A percentile compares a stretch with the other conserved stretches of the same genome.
phyloP scores from a whole-genome alignment of 2,888 invertebrate genomes.

The Portevinia maculata region DNA sequence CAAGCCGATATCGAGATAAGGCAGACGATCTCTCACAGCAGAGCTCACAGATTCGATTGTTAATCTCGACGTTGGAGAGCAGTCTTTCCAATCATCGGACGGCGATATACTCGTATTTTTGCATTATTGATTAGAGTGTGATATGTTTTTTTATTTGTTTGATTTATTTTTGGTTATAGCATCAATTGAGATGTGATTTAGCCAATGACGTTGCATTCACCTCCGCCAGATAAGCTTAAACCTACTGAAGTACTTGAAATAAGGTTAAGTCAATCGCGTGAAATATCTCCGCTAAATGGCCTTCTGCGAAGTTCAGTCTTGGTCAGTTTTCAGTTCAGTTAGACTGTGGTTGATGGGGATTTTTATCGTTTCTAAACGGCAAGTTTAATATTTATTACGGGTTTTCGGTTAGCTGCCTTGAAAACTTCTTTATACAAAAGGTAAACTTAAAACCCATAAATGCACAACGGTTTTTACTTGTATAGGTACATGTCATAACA shows the following conservation, averaged over 20 bases:
- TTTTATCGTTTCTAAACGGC: slow-evolving; percentile 10
- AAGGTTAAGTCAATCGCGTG: slow-evolving; percentile 19
- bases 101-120: no score
- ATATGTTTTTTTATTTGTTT: neutral
- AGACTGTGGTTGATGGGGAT: slow-evolving; percentile 1
- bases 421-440: slow-evolving; percentile 4
- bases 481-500: neutral
- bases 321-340: neutral
- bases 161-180: neutral
- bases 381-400: neutral
- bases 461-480: neutral
- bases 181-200: neutral
- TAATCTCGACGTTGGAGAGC: slow-evolving; percentile 18
- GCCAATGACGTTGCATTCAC: neutral
- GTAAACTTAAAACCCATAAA: neutral
- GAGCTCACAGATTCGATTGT: slow-evolving; percentile 45
- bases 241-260: neutral
- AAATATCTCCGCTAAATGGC: neutral
- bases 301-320: neutral
- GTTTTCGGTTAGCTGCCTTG: neutral
- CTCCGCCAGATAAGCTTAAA: neutral
- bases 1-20: slow-evolving; percentile 14
- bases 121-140: slow-evolving; percentile 32
- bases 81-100: slow-evolving; percentile 34
- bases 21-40: slow-evolving; percentile 29